Conservation (phyloP, 2,888 invertebrate species). For the Prostheceraeus crozeri region DNA sequence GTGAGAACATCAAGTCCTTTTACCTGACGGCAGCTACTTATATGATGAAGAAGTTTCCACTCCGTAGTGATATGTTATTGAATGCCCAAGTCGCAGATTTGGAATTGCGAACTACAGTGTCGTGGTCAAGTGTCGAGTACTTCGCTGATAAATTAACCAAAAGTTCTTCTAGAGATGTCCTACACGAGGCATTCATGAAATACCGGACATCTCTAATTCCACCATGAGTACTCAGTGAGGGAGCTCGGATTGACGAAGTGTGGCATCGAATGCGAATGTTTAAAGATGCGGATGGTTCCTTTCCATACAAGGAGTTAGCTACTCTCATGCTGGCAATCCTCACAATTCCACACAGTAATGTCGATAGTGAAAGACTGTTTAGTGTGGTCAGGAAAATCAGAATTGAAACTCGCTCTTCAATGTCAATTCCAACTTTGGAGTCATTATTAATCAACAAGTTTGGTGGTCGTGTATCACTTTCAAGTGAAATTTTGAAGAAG, state of each 20-base stretch:
- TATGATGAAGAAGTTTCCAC: conserved; percentile 10
- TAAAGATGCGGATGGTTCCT: conserved; percentile 4
- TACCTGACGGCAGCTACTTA: conserved; percentile 3
- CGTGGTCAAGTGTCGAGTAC: conserved; percentile 22
- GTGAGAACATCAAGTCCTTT: conserved; percentile 20
- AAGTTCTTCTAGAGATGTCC: not conserved
- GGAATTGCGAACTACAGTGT: conserved; percentile 9
- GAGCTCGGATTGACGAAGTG: conserved; percentile 1
- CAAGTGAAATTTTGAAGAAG: too few species aligned
- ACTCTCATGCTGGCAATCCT: conserved; percentile 16
- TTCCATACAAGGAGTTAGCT: conserved; percentile 22
- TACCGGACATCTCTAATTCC: too few species aligned
- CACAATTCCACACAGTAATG: conserved; percentile 18
- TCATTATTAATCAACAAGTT: conserved; percentile 17
- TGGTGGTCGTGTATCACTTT: conserved; percentile 14
- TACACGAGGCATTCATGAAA: conserved; percentile 1
- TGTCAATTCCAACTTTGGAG: conserved; percentile 14
- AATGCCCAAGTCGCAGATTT: conserved; percentile 10
- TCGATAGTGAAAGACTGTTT: conserved; percentile 25
- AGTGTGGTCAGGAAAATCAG: conserved; percentile 18
- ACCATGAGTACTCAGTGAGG: too few species aligned
- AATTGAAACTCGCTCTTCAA: conserved; percentile 18
- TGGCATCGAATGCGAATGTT: conserved; percentile 9
- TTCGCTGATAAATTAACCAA: not conserved
- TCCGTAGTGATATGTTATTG: conserved; percentile 5